Conservation (phyloP, 2,797 vertebrate species). For the Myioborus melanocephalus region DNA sequence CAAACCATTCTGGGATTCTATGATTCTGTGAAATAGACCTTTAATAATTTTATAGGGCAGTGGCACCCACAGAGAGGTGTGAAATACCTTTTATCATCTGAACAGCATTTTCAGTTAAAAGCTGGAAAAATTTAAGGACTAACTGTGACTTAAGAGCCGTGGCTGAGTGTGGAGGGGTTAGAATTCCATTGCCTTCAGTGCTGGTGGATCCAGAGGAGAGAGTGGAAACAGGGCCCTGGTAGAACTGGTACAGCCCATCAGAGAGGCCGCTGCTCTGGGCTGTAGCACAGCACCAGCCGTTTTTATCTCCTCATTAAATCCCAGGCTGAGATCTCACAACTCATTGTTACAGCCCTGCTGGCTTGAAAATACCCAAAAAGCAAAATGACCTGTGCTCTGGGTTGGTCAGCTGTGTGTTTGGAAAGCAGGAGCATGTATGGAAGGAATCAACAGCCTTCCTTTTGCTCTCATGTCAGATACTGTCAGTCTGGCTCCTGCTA, state of each 20-base stretch:
- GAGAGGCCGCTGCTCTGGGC: background rate
- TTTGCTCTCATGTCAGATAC: background rate
- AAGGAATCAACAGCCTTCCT: background rate
- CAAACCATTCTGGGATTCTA: background rate
- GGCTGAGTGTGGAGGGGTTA: background rate
- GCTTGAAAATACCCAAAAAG: background rate
- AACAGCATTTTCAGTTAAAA: background rate
- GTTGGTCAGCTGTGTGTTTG: background rate
- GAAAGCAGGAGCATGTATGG: background rate
- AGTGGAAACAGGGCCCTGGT: background rate
- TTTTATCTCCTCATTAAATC: background rate
- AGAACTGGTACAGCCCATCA: background rate
- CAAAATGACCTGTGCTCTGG: background rate
- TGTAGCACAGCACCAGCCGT: background rate
- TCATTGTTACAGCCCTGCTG: background rate
- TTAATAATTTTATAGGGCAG: background rate
- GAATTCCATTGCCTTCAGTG: background rate
- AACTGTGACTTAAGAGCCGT: background rate
- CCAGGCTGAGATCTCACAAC: background rate
- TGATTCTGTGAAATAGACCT: background rate
- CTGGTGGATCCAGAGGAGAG: background rate
- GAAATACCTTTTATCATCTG: background rate
- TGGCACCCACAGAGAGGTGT: background rate
- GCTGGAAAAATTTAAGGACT: background rate
- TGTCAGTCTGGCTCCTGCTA: background rate